Evolutionary conservation across 37 sponge, comb jelly and placozoan species (phyloP), one percentile per base, ranked within the genome.

Genomic region (Halichondria panicea): DNA sequence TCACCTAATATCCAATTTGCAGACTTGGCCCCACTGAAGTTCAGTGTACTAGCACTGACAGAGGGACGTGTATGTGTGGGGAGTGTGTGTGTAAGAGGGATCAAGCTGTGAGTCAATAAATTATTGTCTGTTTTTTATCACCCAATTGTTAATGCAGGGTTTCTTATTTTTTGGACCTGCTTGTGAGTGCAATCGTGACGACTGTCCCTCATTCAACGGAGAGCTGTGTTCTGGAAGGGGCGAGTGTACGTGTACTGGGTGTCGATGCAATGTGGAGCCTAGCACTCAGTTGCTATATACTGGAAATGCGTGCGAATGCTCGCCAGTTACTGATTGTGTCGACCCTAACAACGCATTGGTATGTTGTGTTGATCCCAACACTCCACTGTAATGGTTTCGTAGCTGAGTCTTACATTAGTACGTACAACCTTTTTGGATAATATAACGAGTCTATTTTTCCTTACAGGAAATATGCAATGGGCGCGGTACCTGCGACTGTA

Each of bases 1-100:
- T 30, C 19, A 22, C 60, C 12, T 58, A 18, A 27, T 22, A 60
- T 22, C 24, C 62, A 60, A 24, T 59, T 8, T 22, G 18, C 24
- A 85, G 72, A 33, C 19, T 4, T 64, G 86, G 79, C 8, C 40
- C 56, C 15, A 72, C 68, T 52, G 67, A 48, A n/a, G 1, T 72
- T 0, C 59, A 60, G 61, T 87, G 80, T 74, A 63, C 87, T 25
- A 58, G 76, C n/a, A 58, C 43, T 5, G 62, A 40, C 31, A 52
- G 87, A 69, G 91, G 91, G 0, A 40, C 56, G 0, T 91, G 86
- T 35, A 42, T 81, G 0, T 91, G 91, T 91, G 82, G 82, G 22
- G 54, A 37, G 54, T 91, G 86, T 31, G 32, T 32, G 0, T 91
- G 91, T 28, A 45, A 61, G 21, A 73, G 21, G 58, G 54, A 43